A percentile compares a stretch with the other conserved stretches of the same genome.
These are phyloP conservation scores for Rhombomys opimus DNA, from an alignment of 2,113 vertebrate species.

Conservation along the genomic window DNA sequence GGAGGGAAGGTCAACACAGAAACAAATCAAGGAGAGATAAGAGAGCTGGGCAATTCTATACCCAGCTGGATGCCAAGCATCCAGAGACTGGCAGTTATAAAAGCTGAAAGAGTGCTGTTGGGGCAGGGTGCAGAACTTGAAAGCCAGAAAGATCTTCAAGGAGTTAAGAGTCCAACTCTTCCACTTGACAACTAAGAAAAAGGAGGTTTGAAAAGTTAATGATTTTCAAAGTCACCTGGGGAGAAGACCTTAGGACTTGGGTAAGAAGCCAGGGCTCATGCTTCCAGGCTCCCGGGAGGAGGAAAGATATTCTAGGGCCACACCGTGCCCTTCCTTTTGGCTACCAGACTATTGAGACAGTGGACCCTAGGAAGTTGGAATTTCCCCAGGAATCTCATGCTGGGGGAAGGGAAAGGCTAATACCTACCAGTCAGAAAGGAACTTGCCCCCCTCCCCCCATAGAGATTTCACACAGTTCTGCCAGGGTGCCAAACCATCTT, in stretches of 20 bases:
- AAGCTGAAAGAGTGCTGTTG: neutral
- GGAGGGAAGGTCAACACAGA: constrained; percentile 64
- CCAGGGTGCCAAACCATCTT: neutral
- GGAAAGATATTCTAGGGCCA: neutral
- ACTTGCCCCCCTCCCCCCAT: neutral
- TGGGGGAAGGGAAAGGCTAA: neutral
- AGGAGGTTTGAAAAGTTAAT: constrained; percentile 50
- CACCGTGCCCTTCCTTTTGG: neutral
- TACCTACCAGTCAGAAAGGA: neutral
- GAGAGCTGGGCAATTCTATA: constrained; percentile 47
- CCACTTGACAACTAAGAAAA: constrained; percentile 50
- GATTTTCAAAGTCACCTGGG: constrained; percentile 53
- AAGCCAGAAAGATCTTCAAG: constrained; percentile 36
- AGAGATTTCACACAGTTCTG: neutral
- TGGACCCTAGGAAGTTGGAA: neutral
- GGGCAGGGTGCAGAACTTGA: constrained; percentile 15
- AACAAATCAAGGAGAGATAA: constrained; percentile 71
- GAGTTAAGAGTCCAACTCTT: neutral
- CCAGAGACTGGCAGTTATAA: constrained; percentile 10
- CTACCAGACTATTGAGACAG: neutral
- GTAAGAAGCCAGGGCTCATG: neutral
- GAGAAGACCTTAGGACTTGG: neutral
- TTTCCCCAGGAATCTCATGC: neutral
- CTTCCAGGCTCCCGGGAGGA: neutral
- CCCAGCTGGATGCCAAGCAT: neutral